Evolutionary conservation across 1,140 invertebrate species (phyloP), one percentile per base, ranked within the genome.

Genomic region (Glossosoma conforme): DNA sequence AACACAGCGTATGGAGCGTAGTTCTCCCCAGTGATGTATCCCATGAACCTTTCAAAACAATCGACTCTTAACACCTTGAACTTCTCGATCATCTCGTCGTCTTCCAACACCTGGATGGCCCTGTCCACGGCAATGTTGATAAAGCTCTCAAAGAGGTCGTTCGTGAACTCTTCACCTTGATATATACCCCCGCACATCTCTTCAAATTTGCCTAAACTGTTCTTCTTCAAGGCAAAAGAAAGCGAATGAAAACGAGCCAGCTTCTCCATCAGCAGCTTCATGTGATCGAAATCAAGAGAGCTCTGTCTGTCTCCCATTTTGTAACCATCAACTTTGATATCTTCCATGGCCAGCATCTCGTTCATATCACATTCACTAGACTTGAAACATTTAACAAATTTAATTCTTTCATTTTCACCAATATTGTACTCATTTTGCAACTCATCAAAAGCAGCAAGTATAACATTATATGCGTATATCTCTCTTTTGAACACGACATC

Each of bases 211-310:
- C 65, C 61, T 4, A 62, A 62, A 24, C 70, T 60, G 30, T 67
- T 61, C 37, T 68, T 56, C 48, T 73, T 75, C 15, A 79, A 59
- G 1, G 72, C 75, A 54, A 74, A 68, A 0, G 76, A 77, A 0
- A 76, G 35, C 0, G 77, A 77, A 62, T 82, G 80, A n/a, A 76
- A 68, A 32, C 67, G 69, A 5, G 68, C 79, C 58, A 80, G 68
- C 17, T 65, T 67, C 44, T 67, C 62, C 24, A 81, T 61, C 0
- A 73, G 65, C 2, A 72, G 37, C 11, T 60, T 60, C 5, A 77
- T 58, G 49, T 78, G 70, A 1, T 72, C 64, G 9, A 65, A 42
- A 5, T 68, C 61, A 2, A 80, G 56, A 2, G 70, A 61, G 9
- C 59, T 51, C 8, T 66, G 67, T 35, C 74, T 66, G 48, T 78